Percentiles rank a stretch among this genome's conserved stretches.
phyloP scores from a whole-genome alignment of 2,797 vertebrate species.

The Sebastes taczanowskii region DNA sequence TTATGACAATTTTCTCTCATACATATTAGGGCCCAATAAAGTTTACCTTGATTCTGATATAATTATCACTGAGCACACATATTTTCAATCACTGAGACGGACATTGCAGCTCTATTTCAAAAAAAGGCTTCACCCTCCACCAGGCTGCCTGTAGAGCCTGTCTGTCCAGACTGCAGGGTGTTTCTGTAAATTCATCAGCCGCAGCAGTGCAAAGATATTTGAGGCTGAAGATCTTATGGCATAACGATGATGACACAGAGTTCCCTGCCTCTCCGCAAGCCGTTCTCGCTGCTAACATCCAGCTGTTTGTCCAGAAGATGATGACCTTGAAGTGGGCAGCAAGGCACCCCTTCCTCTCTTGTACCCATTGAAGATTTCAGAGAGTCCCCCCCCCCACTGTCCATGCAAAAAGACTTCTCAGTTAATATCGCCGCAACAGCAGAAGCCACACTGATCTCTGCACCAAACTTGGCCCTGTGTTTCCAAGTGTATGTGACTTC shows the following conservation, averaged over 20 bases:
- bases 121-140: constrained; percentile 3
- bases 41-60: neutral
- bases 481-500: constrained; percentile 11
- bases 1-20: neutral
- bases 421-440: neutral
- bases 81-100: neutral
- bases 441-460: constrained; percentile 11
- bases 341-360: constrained; percentile 14
- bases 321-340: constrained; percentile 57
- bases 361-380: constrained; percentile 16
- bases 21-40: neutral
- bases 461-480: neutral
- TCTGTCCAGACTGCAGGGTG: neutral
- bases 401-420: constrained; percentile 8
- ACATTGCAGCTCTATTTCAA: neutral
- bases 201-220: constrained; percentile 1
- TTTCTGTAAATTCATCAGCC: constrained; percentile 20
- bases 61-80: neutral
- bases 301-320: constrained; percentile 50
- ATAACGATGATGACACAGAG: constrained; percentile 12
- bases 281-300: constrained; percentile 31
- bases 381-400: constrained; percentile 7
- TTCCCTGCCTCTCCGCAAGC: constrained; percentile 19
- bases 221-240: constrained; percentile 19
- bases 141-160: neutral